Evolutionary conservation across 1,140 invertebrate genomes (phyloP).

Genomic region (Muscidifurax raptorellus): DNA sequence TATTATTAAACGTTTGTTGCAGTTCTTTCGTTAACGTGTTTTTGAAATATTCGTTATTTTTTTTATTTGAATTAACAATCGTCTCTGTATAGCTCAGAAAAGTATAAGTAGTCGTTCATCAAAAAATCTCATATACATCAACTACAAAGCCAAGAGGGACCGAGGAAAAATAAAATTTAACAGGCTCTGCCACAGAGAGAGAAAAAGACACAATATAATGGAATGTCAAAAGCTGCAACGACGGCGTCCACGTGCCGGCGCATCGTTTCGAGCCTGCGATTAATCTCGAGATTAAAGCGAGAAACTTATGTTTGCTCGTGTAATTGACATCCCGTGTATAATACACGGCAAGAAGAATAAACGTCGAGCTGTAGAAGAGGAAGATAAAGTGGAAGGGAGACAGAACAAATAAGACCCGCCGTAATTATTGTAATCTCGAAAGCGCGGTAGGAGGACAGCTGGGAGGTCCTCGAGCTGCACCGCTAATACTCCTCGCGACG

Average conservation of each 20-base stretch:
- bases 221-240: neutral
- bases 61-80: too few species aligned
- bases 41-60: neutral
- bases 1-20: too few species aligned
- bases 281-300: slow-evolving; percentile 65
- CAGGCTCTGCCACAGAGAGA: too few species aligned
- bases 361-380: neutral
- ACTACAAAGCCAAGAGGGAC: neutral
- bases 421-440: slow-evolving; percentile 71
- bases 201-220: neutral
- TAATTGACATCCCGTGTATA: slow-evolving; percentile 57
- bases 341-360: neutral
- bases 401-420: slow-evolving; percentile 65
- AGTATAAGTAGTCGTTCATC: too few species aligned
- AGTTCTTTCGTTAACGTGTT: too few species aligned
- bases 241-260: slow-evolving; percentile 57
- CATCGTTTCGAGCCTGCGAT: slow-evolving; percentile 57
- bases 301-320: slow-evolving; percentile 55
- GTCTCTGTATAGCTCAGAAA: too few species aligned
- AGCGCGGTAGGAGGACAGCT: slow-evolving; percentile 67
- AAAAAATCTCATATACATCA: too few species aligned
- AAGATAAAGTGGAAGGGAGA: slow-evolving; percentile 29
- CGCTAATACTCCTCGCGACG: slow-evolving; percentile 49
- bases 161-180: too few species aligned
- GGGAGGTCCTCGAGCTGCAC: slow-evolving; percentile 63